Conservation (phyloP, 92 coral and sea anemone species). For the Pocillopora grandis region DNA sequence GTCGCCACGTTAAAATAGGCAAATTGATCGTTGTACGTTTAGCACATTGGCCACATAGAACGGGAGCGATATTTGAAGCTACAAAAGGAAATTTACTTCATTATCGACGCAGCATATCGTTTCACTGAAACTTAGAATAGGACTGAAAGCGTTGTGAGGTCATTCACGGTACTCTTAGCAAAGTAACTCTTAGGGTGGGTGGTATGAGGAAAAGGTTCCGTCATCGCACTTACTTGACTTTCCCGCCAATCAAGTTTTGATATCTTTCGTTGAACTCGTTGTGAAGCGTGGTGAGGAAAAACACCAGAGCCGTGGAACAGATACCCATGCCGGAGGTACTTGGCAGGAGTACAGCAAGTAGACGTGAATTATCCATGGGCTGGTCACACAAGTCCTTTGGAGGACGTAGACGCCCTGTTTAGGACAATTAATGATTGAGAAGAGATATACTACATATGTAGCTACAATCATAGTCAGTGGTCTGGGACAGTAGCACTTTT, state of each 20-base stretch:
- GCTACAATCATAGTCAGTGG: not conserved
- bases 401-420: conserved; percentile 68
- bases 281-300: conserved; percentile 61
- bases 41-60: too few species aligned
- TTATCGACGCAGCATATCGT: too few species aligned
- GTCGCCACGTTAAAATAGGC: too few species aligned
- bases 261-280: conserved; percentile 75
- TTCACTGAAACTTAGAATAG: too few species aligned
- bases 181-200: not conserved
- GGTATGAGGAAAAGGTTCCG: not conserved
- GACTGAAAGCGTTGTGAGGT: too few species aligned
- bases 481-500: too few species aligned
- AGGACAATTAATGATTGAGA: not conserved
- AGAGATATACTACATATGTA: not conserved
- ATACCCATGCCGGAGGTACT: conserved; percentile 73
- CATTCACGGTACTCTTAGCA: too few species aligned
- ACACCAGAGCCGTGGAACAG: conserved; percentile 68
- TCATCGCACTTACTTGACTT: conserved; percentile 54
- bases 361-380: conserved; percentile 60
- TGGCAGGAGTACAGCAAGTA: conserved; percentile 75
- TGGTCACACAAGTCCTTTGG: conserved; percentile 66
- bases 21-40: too few species aligned
- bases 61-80: too few species aligned
- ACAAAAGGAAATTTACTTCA: too few species aligned
- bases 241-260: conserved; percentile 44